Conservation (phyloP, 2,888 invertebrate genomes). For the Orchestes rusci region DNA sequence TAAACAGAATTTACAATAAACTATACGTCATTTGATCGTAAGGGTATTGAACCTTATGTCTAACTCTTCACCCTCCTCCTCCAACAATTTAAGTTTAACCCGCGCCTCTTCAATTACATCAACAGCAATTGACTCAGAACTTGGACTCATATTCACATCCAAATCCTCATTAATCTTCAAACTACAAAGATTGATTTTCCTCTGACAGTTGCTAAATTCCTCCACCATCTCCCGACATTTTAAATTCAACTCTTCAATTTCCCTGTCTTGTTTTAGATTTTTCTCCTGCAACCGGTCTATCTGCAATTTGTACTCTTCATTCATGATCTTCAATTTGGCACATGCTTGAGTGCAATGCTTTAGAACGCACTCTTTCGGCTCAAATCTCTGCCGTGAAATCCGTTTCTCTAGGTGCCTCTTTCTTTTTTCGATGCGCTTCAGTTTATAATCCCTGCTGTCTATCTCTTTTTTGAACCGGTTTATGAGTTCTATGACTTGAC, state of each 20-base stretch:
- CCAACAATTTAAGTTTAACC: slow-evolving; percentile 47
- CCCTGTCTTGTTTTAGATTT: slow-evolving; percentile 21
- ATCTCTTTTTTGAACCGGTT: slow-evolving; percentile 25
- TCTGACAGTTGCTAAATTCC: slow-evolving; percentile 28
- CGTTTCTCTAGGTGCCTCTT: slow-evolving; percentile 25
- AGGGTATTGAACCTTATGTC: slow-evolving; percentile 49
- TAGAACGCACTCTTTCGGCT: slow-evolving; percentile 13
- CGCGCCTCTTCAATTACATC: slow-evolving; percentile 50
- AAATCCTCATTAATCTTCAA: slow-evolving; percentile 8
- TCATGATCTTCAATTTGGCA: slow-evolving; percentile 2
- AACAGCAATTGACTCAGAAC: slow-evolving; percentile 41
- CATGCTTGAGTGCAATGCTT: slow-evolving; percentile 18
- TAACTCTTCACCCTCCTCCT: slow-evolving; percentile 54
- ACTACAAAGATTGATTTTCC: slow-evolving; percentile 27
- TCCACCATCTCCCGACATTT: slow-evolving; percentile 26
- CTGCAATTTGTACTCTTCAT: slow-evolving; percentile 16
- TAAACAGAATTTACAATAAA: no score
- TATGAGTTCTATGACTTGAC: slow-evolving; percentile 21
- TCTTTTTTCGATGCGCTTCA: slow-evolving; percentile 21
- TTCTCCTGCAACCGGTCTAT: slow-evolving; percentile 16
- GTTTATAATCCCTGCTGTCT: slow-evolving; percentile 17
- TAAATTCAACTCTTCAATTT: slow-evolving; percentile 21
- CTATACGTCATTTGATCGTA: no score
- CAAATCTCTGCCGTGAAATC: slow-evolving; percentile 19
- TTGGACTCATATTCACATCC: slow-evolving; percentile 24